These are phyloP conservation scores for Coboldia fuscipes DNA, from an alignment of 1,140 invertebrate genomes.

Conservation along the genomic window DNA sequence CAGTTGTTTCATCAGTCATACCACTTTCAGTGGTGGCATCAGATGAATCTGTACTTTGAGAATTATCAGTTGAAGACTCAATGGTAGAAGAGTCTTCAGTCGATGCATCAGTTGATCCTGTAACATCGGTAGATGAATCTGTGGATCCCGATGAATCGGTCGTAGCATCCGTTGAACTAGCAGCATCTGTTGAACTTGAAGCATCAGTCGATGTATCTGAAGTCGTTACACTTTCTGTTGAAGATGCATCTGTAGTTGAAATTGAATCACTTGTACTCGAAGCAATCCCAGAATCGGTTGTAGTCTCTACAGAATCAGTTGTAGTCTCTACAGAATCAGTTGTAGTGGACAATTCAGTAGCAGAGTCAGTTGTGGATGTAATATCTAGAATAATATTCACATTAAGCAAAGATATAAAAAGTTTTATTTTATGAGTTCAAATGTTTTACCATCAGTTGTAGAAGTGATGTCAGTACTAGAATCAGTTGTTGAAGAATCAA, in stretches of 20 bases:
- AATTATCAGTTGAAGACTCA: neutral
- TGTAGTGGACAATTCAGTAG: slow-evolving; percentile 4
- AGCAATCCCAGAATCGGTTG: neutral
- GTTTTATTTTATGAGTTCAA: slow-evolving; percentile 2
- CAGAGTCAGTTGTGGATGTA: slow-evolving; percentile 1
- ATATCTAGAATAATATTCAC: too few species aligned
- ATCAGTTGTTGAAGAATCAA: slow-evolving; percentile 6
- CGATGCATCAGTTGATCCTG: neutral
- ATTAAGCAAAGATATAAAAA: too few species aligned
- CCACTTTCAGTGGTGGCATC: slow-evolving; percentile 8
- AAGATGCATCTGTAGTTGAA: slow-evolving; percentile 8
- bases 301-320: slow-evolving; percentile 1
- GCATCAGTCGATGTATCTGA: slow-evolving; percentile 5
- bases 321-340: slow-evolving; percentile 4
- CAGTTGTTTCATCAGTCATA: slow-evolving; percentile 9
- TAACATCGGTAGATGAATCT: neutral
- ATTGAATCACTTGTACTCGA: slow-evolving; percentile 4
- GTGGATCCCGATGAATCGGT: slow-evolving; percentile 7
- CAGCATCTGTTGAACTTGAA: slow-evolving; percentile 3
- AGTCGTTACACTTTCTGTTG: slow-evolving; percentile 1
- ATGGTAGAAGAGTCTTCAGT: neutral
- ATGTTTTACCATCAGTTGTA: too few species aligned
- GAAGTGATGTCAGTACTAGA: too few species aligned
- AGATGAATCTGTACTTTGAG: neutral
- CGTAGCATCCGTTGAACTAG: neutral